These are phyloP conservation scores for Eremobia ochroleuca DNA, from an alignment of 2,888 invertebrate species.

Conservation along the genomic window DNA sequence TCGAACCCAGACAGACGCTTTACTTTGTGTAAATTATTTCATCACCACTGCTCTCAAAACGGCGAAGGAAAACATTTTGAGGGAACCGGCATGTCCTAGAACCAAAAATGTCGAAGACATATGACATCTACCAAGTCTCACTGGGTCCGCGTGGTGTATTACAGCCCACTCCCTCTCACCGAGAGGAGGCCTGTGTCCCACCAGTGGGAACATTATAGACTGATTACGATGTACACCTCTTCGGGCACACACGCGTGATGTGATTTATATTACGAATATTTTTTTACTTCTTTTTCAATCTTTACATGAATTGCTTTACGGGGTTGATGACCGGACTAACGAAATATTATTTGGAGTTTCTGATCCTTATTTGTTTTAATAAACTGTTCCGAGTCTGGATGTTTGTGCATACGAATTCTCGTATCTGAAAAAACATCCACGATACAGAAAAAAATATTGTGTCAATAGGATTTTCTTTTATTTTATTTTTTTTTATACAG, in stretches of 20 bases:
- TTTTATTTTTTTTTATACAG: neutral
- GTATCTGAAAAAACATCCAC: neutral
- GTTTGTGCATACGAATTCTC: neutral
- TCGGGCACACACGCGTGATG: no score
- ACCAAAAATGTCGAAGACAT: no score
- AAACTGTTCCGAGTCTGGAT: neutral
- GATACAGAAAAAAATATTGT: neutral
- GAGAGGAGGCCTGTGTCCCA: no score
- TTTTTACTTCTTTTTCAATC: neutral
- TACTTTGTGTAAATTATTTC: no score
- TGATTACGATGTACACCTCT: neutral
- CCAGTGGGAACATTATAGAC: no score
- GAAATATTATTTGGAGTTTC: neutral
- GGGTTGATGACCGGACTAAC: neutral
- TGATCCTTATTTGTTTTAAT: slow-evolving; percentile 9
- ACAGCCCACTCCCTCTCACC: no score
- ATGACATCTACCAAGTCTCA: no score
- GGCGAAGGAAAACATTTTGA: no score
- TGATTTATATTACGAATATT: neutral
- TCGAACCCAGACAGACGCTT: no score
- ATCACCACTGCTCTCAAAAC: no score
- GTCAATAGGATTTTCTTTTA: neutral
- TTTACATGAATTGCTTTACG: neutral
- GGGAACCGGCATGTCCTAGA: no score
- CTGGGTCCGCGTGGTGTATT: no score